phyloP scores from a whole-genome alignment of 2,888 invertebrate genomes.

The Scaptomyza caliginosa region DNA sequence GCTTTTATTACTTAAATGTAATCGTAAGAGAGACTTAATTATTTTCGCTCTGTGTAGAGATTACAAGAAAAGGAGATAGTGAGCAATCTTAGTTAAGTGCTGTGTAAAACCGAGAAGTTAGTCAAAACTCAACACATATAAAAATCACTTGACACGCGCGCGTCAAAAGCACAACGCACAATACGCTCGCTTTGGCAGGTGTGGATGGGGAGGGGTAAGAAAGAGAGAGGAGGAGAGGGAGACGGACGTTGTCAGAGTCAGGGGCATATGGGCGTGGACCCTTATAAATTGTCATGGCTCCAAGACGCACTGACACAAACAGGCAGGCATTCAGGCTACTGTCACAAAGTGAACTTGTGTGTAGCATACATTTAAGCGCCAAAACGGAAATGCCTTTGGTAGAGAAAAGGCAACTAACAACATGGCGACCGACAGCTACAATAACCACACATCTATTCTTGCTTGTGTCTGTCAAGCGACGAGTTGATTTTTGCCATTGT shows the following conservation, averaged over 20 bases:
- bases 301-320: constrained; percentile 51
- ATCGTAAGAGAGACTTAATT: too few species aligned
- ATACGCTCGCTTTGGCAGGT: constrained; percentile 2
- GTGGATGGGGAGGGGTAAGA: neutral
- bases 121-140: constrained; percentile 64
- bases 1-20: too few species aligned
- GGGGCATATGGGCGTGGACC: constrained; percentile 49
- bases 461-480: constrained; percentile 34
- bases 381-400: constrained; percentile 61
- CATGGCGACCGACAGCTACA: constrained; percentile 52
- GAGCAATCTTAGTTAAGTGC: constrained; percentile 2
- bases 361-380: constrained; percentile 67
- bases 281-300: constrained; percentile 60
- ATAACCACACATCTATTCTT: constrained; percentile 13
- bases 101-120: constrained; percentile 18
- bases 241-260: neutral
- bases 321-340: constrained; percentile 32
- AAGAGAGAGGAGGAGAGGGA: neutral
- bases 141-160: constrained; percentile 61
- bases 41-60: neutral
- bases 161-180: constrained; percentile 48
- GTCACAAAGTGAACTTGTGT: constrained; percentile 20
- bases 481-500: constrained; percentile 39
- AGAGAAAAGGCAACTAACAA: constrained; percentile 53
- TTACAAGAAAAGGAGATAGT: too few species aligned